Evolutionary conservation across 1,140 invertebrate species (phyloP).

Genomic region (Gryllus bimaculatus): DNA sequence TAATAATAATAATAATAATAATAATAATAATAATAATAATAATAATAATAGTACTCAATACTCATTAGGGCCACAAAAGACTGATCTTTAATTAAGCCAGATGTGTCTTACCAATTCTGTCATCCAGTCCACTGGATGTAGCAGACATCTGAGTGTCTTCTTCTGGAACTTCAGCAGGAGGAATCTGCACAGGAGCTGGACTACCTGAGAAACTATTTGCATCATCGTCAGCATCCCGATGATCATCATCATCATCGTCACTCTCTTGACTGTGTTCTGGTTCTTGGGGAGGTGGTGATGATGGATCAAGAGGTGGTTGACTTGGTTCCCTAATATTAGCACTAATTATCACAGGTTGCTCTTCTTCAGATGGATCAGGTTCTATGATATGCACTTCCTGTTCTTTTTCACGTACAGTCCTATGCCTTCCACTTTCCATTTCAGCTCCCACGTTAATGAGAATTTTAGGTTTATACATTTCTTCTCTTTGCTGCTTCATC

Average conservation of each 20-base stretch:
- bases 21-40: too few species aligned
- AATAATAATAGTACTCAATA: too few species aligned
- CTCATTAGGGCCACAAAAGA: too few species aligned
- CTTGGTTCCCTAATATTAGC: background rate
- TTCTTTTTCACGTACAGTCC: slow-evolving; percentile 38
- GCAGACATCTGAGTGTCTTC: slow-evolving; percentile 20
- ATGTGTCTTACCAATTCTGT: background rate
- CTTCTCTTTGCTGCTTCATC: slow-evolving; percentile 65
- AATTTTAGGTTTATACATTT: slow-evolving; percentile 71
- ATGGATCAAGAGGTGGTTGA: background rate
- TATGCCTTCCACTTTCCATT: slow-evolving; percentile 40
- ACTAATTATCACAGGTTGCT: background rate
- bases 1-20: too few species aligned
- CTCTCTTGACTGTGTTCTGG: slow-evolving; percentile 7
- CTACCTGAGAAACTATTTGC: background rate
- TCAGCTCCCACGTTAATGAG: slow-evolving; percentile 56
- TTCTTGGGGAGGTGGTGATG: slow-evolving; percentile 9
- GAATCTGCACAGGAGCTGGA: background rate
- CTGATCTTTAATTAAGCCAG: too few species aligned
- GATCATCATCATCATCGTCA: slow-evolving; percentile 10
- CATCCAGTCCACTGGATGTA: slow-evolving; percentile 17
- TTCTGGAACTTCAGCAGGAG: slow-evolving; percentile 8
- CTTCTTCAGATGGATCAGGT: background rate
- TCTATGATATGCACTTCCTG: background rate
- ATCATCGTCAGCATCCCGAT: background rate